Conservation (phyloP, 2,113 vertebrate species). For the Podilymbus podiceps region DNA sequence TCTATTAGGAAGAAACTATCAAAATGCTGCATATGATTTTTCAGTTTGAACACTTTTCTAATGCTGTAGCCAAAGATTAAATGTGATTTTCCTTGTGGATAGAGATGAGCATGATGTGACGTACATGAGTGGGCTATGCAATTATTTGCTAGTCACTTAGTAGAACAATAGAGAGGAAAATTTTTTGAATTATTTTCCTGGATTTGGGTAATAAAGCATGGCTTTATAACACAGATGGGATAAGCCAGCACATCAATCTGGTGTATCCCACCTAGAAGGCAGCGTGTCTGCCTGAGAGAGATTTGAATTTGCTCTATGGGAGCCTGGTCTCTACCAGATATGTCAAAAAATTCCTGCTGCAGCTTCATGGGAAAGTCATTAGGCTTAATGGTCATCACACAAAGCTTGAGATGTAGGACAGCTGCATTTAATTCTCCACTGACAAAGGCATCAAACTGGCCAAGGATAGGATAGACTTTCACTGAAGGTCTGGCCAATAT, state of each 20-base stretch:
- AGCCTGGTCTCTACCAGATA: not conserved
- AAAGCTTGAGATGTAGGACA: not conserved
- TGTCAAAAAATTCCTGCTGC: not conserved
- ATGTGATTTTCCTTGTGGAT: not conserved
- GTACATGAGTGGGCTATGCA: not conserved
- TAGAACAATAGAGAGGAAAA: not conserved
- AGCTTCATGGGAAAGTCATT: not conserved
- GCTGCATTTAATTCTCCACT: not conserved
- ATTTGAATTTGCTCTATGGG: not conserved
- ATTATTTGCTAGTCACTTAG: constrained; percentile 12
- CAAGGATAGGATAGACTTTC: not conserved
- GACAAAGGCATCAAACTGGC: not conserved
- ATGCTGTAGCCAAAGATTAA: not conserved
- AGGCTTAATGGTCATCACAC: not conserved
- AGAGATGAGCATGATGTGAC: not conserved
- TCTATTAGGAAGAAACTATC: not conserved
- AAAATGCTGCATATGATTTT: not conserved
- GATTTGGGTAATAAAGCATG: not conserved
- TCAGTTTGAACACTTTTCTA: not conserved
- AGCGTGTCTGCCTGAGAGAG: not conserved
- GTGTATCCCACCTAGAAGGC: not conserved
- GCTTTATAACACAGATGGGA: not conserved
- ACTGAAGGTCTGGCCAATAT: not conserved
- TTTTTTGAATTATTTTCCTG: not conserved
- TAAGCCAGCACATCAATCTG: not conserved